Base-by-base conservation (phyloP, 2,888 invertebrate species). In the Acleris emargana region DNA sequence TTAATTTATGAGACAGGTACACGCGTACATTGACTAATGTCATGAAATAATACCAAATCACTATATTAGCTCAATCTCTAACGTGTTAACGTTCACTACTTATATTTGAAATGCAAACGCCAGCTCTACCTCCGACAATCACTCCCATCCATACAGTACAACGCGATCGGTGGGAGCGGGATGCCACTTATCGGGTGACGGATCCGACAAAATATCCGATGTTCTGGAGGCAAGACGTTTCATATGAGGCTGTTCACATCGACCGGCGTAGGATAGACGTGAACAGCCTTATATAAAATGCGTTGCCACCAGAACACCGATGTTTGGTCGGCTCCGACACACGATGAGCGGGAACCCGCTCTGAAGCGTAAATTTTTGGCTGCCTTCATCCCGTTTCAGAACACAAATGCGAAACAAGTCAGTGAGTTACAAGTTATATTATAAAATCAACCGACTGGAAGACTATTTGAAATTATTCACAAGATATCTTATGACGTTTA, bases 361-460 rank as follows among this genome's bases (percentile, higher is more conserved):
- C 25, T 25, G 50, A 55, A 66, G 60, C 64, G 64, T 66, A 60
- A 13, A 4, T 13, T 38, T 13, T 13, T 38, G 38, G 38, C 38
- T 38, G 45, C n/a, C n/a, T 17, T 45, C 17, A 45, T 16, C 45
- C n/a, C n/a, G 45, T 45, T 16, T 45, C 45, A 45, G 45, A 45
- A 45, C 45, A 45, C 74, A 81, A 79, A 80, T 78, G 76, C 76
- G 77, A 81, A 84, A 77, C 71, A 78, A 75, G 73, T 72, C 51
- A 51, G 55, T 52, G 11, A 47, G 18, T 17, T 17, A 6, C 25
- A 49, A 18, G 13, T 51, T 22, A 50, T 74, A 60, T 75, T 71
- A 76, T 58, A 78, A 75, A 83, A 80, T 81, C 75, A 81, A 83
- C 77, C 80, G 79, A 83, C 84, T 87, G 91, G 91, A 91, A 91